A percentile compares a stretch with the other conserved stretches of the same genome.
Conservation (phyloP, 1,140 invertebrate genomes). For the Bombus pyrosoma region DNA sequence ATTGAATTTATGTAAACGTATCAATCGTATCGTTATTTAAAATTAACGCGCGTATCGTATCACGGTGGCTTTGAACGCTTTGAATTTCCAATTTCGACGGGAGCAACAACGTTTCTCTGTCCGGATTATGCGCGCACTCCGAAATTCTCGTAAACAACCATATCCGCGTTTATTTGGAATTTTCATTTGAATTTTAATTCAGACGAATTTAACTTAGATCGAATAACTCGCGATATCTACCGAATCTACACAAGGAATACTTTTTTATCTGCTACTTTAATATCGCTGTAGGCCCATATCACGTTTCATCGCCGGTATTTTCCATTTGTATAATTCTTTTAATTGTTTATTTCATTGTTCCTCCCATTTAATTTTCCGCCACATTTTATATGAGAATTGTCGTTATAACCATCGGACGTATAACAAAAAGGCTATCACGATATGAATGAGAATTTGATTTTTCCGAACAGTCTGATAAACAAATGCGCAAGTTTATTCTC, state of each 20-base stretch:
- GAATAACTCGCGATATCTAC: background rate
- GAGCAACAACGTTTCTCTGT: background rate
- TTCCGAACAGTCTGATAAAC: background rate
- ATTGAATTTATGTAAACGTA: conserved; percentile 54
- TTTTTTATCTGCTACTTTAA: background rate
- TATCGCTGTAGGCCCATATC: background rate
- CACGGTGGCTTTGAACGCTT: conserved; percentile 8
- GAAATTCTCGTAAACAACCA: background rate
- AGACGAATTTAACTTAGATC: background rate
- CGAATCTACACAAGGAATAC: background rate
- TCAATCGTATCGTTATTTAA: conserved; percentile 49
- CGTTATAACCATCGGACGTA: too few species aligned
- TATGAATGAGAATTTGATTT: background rate
- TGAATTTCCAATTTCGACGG: conserved; percentile 28
- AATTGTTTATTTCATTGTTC: background rate
- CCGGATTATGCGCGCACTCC: too few species aligned
- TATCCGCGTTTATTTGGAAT: background rate
- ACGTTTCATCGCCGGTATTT: background rate
- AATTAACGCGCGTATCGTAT: conserved; percentile 21
- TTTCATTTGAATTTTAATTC: conserved; percentile 14
- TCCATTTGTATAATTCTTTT: background rate
- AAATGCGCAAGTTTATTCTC: background rate
- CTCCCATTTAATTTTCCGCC: too few species aligned
- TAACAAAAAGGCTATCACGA: too few species aligned
- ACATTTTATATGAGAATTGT: too few species aligned